phyloP scores from a whole-genome alignment of 2,888 invertebrate species.

The Platerodrilus igneus region DNA sequence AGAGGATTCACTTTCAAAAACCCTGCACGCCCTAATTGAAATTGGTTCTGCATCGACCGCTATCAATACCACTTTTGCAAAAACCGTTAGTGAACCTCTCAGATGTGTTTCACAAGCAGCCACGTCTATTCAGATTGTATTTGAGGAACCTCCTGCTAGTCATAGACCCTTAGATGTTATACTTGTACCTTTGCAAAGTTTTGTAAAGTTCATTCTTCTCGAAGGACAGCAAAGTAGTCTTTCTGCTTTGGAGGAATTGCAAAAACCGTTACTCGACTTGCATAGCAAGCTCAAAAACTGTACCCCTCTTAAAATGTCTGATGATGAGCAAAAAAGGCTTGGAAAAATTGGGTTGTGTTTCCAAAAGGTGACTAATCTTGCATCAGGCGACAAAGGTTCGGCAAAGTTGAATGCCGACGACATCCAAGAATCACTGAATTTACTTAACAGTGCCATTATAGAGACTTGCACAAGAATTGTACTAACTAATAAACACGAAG shows the following conservation, averaged over 20 bases:
- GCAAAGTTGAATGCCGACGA: slow-evolving; percentile 32
- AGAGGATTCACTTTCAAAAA: too few species aligned
- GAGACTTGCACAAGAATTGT: slow-evolving; percentile 42
- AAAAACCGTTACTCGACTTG: slow-evolving; percentile 36
- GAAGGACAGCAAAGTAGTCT: too few species aligned
- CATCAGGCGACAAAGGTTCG: slow-evolving; percentile 11
- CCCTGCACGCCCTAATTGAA: slow-evolving; percentile 31
- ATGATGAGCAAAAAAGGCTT: slow-evolving; percentile 36
- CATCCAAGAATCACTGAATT: slow-evolving; percentile 36
- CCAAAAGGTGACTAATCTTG: slow-evolving; percentile 28
- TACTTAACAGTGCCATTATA: slow-evolving; percentile 42
- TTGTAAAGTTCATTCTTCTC: too few species aligned
- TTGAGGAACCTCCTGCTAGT: slow-evolving; percentile 29
- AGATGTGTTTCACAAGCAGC: slow-evolving; percentile 34
- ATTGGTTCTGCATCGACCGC: slow-evolving; percentile 21
- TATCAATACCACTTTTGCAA: slow-evolving; percentile 24
- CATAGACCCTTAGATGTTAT: too few species aligned
- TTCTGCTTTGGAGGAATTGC: too few species aligned
- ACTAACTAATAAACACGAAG: slow-evolving; percentile 28
- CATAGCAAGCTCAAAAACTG: slow-evolving; percentile 32
- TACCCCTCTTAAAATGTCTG: slow-evolving; percentile 30
- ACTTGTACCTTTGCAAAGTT: too few species aligned
- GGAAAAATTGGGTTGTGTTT: slow-evolving; percentile 36
- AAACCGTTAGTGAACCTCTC: slow-evolving; percentile 30
- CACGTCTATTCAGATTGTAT: slow-evolving; percentile 33